Evolutionary conservation across 2,113 vertebrate species (phyloP), one percentile per base, ranked within the genome.

Genomic region (Alaudala cheleensis): DNA sequence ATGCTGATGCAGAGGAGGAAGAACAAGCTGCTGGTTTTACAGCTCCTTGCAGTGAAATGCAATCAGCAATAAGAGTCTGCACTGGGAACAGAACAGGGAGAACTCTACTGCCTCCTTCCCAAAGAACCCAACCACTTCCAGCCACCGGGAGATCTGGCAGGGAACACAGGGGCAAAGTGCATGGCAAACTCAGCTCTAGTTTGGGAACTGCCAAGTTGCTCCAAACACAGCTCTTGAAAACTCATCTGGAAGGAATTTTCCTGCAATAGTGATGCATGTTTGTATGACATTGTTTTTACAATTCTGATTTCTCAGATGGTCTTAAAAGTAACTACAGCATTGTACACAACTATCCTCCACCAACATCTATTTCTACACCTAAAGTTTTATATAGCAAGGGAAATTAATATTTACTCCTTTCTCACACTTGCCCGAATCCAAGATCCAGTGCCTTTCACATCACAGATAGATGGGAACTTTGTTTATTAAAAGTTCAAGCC

Each of bases 91-190:
- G 54, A 50, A 81, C 2, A 3, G 8, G 16, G 11, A 45, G 17
- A 72, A 53, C 7, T 65, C 0, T 1, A 3, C 44, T 80, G 12
- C 2, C 33, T 24, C 25, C 6, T 45, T n/a, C 15, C 37, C 25
- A 66, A 74, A 87, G 13, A 78, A 37, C 5, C 2, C 31, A 73
- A 5, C 5, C 16, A 6, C 45, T 84, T 37, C 29, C 44, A 71
- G 1, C 5, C 39, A 1, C 44, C 42, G 34, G 25, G 11, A 83
- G 5, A 6, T 11, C 10, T 0, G 3, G 21, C 40, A 70, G 23
- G 31, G 7, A 39, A 87, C 17, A 47, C 0, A 2, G 12, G n/a
- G 37, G 26, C 10, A 58, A 70, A 70, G 28, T 2, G 3, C 0
- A 0, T 2, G 4, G 12, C 12, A 81, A 73, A 10, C 13, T 70